These are phyloP conservation scores for Euthynnus affinis DNA, from an alignment of 2,797 vertebrate genomes.

Conservation along the genomic window DNA sequence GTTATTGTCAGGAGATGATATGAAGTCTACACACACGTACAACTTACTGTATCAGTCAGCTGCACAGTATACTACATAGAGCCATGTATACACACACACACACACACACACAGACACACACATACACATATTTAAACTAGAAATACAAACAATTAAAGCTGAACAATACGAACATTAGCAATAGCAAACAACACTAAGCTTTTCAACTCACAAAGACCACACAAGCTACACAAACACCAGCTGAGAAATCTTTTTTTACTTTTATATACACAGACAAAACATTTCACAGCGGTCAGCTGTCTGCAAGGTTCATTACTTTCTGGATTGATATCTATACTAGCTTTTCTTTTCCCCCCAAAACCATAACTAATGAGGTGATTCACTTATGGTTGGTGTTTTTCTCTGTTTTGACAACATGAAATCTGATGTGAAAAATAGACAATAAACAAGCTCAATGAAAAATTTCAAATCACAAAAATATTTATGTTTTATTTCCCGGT, in stretches of 20 bases:
- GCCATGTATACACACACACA: neutral
- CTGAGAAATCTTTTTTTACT: slow-evolving; percentile 9
- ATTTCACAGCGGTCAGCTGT: slow-evolving; percentile 9
- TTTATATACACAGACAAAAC: slow-evolving; percentile 2
- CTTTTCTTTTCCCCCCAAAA: neutral
- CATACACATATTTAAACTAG: neutral
- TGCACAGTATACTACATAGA: neutral
- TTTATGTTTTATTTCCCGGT: neutral
- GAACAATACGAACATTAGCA: slow-evolving; percentile 1
- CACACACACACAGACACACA: neutral
- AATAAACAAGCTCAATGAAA: neutral
- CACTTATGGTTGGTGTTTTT: neutral
- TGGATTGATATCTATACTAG: neutral
- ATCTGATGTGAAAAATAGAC: neutral
- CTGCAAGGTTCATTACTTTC: slow-evolving; percentile 10
- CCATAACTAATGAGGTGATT: neutral
- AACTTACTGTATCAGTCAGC: neutral
- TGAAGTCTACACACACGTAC: slow-evolving; percentile 6
- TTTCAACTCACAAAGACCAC: neutral
- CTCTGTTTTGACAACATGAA: slow-evolving; percentile 5
- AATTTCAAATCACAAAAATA: neutral
- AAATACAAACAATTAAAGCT: slow-evolving; percentile 6
- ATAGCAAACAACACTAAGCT: slow-evolving; percentile 4
- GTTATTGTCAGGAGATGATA: slow-evolving; percentile 4
- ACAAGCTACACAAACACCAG: slow-evolving; percentile 6